Conservation (phyloP, 2,797 vertebrate genomes). For the Acomys russatus region DNA sequence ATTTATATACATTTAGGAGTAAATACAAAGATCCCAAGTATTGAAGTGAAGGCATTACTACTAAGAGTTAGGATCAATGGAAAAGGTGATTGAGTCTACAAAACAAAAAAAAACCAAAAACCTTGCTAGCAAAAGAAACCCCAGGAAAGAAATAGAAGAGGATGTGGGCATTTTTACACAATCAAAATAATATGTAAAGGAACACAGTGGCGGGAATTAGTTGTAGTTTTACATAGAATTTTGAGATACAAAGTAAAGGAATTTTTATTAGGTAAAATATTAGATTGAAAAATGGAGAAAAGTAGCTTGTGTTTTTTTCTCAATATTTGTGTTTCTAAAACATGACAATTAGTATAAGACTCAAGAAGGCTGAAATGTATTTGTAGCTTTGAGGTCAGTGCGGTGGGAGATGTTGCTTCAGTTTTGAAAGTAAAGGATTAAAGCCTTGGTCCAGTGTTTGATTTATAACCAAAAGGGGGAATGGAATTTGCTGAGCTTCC, state of each 20-base stretch:
- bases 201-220: conserved; percentile 68
- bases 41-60: conserved; percentile 1
- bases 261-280: conserved; percentile 75
- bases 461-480: conserved; percentile 39
- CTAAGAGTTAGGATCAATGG: not conserved
- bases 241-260: conserved; percentile 70
- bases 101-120: not conserved
- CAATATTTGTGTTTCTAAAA: conserved; percentile 72
- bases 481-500: conserved; percentile 43
- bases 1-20: not conserved
- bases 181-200: conserved; percentile 76
- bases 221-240: conserved; percentile 73
- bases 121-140: conserved; percentile 43
- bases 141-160: conserved; percentile 57
- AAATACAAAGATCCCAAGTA: not conserved
- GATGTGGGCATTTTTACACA: conserved; percentile 62
- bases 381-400: conserved; percentile 57
- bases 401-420: conserved; percentile 26
- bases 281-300: conserved; percentile 60
- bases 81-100: not conserved
- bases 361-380: conserved; percentile 59
- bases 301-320: conserved; percentile 29
- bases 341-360: conserved; percentile 54
- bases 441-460: conserved; percentile 34
- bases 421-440: conserved; percentile 58